Base-by-base conservation (phyloP, 2,113 vertebrate genomes). In the Thomomys bottae region DNA sequence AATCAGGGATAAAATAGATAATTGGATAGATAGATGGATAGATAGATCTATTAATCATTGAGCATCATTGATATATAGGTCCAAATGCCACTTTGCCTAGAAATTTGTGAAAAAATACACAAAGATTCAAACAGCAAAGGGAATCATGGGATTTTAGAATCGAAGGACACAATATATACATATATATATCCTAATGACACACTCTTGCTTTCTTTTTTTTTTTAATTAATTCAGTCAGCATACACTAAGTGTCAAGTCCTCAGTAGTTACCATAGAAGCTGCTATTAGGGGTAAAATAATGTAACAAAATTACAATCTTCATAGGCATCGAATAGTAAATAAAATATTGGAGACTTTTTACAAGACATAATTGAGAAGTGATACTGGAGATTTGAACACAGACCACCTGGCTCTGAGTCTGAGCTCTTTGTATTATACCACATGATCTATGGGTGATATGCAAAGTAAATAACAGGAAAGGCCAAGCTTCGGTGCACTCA, bases 1-100 rank as follows among this genome's bases (percentile, higher is more conserved):
- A 90, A 59, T 59, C 57, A 59, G 20, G 15, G 45, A 49, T 49
- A 49, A 49, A 49, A 18, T 59, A 17, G 17, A 17, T 59, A 59
- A 17, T 18, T 59, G 20, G 57, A 59, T 59, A 59, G 45, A 45
- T 45, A 45, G 57, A 59, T 59, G 20, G 57, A 59, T 59, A 59
- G 45, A 49, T 49, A 49, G 45, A 49, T 49, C 45, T 49, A 49
- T 49, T 49, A 49, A 49, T 12, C 45, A 11, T 49, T 12, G 14
- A 49, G 14, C 57, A 83, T 72, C 34, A 36, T 38, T 38, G 28
- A 23, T 87, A 2, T 23, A 76, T 4, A 95, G 26, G 12, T 3
- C 2, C 26, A 38, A 57, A 76, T 78, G 30, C 64, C 5, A 59
- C 70, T 77, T 90, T 95, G 73, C 95, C 84, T 94, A 78, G 24